Base-by-base conservation (phyloP, 2,888 invertebrate species). In the Liopterus haemorrhoidalis region DNA sequence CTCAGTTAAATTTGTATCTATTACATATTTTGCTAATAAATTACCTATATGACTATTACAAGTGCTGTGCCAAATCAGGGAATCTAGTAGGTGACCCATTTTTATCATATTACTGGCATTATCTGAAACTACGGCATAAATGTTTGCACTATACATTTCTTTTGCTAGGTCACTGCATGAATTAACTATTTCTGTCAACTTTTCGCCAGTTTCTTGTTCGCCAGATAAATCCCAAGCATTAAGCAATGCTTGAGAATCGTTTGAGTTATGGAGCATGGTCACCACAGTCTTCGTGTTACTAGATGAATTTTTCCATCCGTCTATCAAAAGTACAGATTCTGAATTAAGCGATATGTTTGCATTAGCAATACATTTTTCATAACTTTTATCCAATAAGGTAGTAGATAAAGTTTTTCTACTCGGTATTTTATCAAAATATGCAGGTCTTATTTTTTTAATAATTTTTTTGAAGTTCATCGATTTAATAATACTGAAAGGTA, bases 81-180 rank as follows among this genome's bases (percentile, higher is more conserved):
- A 51, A 24, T 21, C 22, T 5, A 48, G 37, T 6, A 42, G 15
- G 15, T 42, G 49, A 6, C 55, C 50, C 54, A 57, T 57, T 18
- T 42, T 38, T 8, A 55, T 46, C 54, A 57, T 57, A 27, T 48
- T 41, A 24, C 50, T 46, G 2, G 54, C 57, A 50, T 55, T 57
- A 32, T 55, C 58, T 3, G 54, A 51, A 28, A 56, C 49, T 27
- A 57, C 49, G 6, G 55, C 54, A 49, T 54, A 57, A 28, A 56
- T 41, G 6, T 44, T 31, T 1, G 42, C 50, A 11, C 41, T 41
- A 21, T 49, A 50, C 11, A 39, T 36, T 8, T 48, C 40, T 41
- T 49, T 49, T 16, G 56, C 56, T 9, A 46, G 9, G n/a, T 42
- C 21, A 5, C 40, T 33, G 12, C 50, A 44, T 36, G 51, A 48